Evolutionary conservation across 1,140 invertebrate species (phyloP).

Genomic region (Saccostrea cuccullata): DNA sequence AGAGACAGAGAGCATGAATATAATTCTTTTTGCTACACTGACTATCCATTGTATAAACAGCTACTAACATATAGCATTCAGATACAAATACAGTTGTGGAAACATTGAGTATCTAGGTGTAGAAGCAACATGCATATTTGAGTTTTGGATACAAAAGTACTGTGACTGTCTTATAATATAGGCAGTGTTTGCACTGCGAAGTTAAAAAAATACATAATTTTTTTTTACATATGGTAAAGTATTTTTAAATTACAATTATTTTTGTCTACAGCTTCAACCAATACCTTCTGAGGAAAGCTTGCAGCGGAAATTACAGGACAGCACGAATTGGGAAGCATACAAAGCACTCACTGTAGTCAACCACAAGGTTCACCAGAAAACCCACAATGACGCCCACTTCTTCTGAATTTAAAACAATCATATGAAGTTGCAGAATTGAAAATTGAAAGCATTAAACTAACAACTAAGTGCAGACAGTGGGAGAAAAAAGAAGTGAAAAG

Average conservation of each 20-base stretch:
- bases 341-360: constrained; percentile 69
- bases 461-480: too few species aligned
- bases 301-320: constrained; percentile 73
- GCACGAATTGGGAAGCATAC: constrained; percentile 74
- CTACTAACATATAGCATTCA: background rate
- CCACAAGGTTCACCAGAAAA: constrained; percentile 57
- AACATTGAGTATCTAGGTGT: background rate
- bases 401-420: background rate
- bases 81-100: background rate
- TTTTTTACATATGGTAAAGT: background rate
- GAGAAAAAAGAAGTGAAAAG: too few species aligned
- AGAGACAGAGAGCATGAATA: background rate
- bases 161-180: too few species aligned
- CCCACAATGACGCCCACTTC: background rate
- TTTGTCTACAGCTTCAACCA: constrained; percentile 70
- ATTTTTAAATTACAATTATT: background rate
- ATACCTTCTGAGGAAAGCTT: constrained; percentile 72
- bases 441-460: too few species aligned
- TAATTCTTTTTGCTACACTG: background rate
- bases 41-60: background rate
- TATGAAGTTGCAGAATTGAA: too few species aligned
- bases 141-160: too few species aligned
- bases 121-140: too few species aligned
- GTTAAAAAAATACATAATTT: too few species aligned
- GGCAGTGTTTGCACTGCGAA: too few species aligned